These are phyloP conservation scores for Xyliphius kryptos DNA, from an alignment of 2,113 vertebrate species.

Conservation along the genomic window DNA sequence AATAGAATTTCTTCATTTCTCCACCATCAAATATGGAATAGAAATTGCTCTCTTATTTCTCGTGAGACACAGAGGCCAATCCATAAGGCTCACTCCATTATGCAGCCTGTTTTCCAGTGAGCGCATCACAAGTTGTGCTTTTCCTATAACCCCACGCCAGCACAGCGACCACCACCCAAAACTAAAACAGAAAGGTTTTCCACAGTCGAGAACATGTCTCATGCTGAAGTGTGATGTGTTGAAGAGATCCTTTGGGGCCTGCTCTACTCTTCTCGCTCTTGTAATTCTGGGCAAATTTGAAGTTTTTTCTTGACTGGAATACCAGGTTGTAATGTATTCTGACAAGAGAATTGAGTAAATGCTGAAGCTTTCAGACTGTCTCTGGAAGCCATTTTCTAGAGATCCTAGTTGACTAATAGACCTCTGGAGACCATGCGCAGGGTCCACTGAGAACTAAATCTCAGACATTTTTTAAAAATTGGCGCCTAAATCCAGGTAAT, in stretches of 20 bases:
- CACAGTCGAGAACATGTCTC: constrained; percentile 30
- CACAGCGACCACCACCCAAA: constrained; percentile 24
- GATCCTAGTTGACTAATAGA: no score
- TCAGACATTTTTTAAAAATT: no score
- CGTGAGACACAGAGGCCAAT: constrained; percentile 80
- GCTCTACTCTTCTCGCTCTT: constrained; percentile 64
- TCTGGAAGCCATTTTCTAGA: no score
- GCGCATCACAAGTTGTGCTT: constrained; percentile 87
- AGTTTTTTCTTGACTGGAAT: constrained; percentile 66
- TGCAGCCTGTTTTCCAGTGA: constrained; percentile 99
- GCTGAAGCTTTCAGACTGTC: no score
- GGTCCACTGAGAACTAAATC: no score
- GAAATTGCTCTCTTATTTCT: constrained; percentile 99
- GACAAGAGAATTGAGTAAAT: constrained; percentile 56
- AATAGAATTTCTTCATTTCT: constrained; percentile 88
- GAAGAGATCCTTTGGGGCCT: constrained; percentile 67
- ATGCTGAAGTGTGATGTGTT: constrained; percentile 68
- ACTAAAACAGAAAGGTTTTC: constrained; percentile 40
- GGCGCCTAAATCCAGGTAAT: no score
- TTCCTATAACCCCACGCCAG: constrained; percentile 7
- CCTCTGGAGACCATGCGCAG: no score
- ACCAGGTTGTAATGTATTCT: constrained; percentile 70
- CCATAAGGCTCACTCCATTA: constrained; percentile 92
- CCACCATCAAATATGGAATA: constrained; percentile 94
- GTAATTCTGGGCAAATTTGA: constrained; percentile 68